Base-by-base conservation (phyloP, 2,797 vertebrate genomes). In the Acridotheres tristis region DNA sequence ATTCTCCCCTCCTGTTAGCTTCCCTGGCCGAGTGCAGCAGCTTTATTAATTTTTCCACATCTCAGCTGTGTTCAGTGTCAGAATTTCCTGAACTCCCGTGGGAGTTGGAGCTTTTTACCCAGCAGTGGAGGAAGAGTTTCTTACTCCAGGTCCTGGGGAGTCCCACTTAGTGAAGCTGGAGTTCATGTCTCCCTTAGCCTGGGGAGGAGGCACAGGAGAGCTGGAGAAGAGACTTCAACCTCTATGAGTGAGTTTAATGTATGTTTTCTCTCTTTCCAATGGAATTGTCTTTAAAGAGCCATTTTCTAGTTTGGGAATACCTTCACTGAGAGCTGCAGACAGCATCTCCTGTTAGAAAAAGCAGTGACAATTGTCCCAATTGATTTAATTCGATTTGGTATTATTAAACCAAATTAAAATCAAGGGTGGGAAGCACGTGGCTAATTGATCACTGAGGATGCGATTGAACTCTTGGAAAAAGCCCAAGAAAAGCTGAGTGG, bases 31-130 rank as follows among this genome's bases (percentile, higher is more conserved):
- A 81, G 76, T 8, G n/a, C 29, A 81, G 61, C 12, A 6, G 43
- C 38, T 93, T 90, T 79, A 62, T 88, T 72, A 72, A 32, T 89
- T 96, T 91, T 96, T 94, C 95, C 93, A 92, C 48, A 6, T 90
- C 77, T 95, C 79, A 32, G n/a, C 66, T 81, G 68, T 2, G 5
- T n/a, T 11, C 88, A 75, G 63, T 88, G 86, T 90, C 89, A 92
- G 90, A 94, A 69, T 95, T 90, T 94, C 72, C 62, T 30, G 42
- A 88, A 90, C 78, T 83, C 90, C 67, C 65, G 53, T 42, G 75
- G 68, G 93, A 85, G 45, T 11, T 73, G 77, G n/a, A 80, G 61
- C 11, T 71, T 93, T 90, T 62, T 54, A 30, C 43, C 47, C 48
- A 30, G 29, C 0, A 3, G 54, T 40, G 45, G 11, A 62, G 50